phyloP scores from a whole-genome alignment of 2,113 vertebrate genomes.

The Aythya baeri region DNA sequence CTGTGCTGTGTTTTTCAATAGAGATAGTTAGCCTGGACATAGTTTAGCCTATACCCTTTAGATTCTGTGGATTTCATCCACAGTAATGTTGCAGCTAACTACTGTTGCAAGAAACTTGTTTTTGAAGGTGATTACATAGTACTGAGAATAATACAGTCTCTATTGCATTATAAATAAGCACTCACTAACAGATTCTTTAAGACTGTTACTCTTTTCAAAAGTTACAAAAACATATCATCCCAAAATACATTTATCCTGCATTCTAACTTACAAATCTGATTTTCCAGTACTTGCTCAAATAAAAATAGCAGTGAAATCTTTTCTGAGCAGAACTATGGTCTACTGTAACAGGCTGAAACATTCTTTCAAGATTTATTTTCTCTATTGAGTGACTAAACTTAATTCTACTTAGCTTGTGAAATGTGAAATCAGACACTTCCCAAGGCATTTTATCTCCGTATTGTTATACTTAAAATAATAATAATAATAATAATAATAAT shows the following conservation, averaged over 20 bases:
- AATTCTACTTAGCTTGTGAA: not conserved
- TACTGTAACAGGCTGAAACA: not conserved
- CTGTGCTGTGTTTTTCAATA: not conserved
- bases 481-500: too few species aligned
- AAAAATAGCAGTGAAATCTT: not conserved
- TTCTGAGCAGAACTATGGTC: not conserved
- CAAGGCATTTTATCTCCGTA: not conserved
- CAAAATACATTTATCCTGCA: not conserved
- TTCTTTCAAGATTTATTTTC: not conserved
- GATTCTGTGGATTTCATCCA: not conserved
- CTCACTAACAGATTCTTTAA: not conserved
- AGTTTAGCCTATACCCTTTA: not conserved
- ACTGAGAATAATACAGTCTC: not conserved
- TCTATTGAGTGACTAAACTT: not conserved
- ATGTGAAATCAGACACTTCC: not conserved
- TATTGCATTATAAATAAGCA: not conserved
- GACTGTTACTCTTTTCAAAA: not conserved
- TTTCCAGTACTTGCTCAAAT: not conserved
- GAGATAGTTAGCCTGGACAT: not conserved
- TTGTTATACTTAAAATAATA: not conserved
- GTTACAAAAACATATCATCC: not conserved
- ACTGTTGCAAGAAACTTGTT: not conserved
- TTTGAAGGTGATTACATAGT: not conserved
- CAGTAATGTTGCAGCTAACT: not conserved
- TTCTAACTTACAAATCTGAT: not conserved